Conservation (phyloP, 1,140 invertebrate genomes). For the Habropoda laboriosa region DNA sequence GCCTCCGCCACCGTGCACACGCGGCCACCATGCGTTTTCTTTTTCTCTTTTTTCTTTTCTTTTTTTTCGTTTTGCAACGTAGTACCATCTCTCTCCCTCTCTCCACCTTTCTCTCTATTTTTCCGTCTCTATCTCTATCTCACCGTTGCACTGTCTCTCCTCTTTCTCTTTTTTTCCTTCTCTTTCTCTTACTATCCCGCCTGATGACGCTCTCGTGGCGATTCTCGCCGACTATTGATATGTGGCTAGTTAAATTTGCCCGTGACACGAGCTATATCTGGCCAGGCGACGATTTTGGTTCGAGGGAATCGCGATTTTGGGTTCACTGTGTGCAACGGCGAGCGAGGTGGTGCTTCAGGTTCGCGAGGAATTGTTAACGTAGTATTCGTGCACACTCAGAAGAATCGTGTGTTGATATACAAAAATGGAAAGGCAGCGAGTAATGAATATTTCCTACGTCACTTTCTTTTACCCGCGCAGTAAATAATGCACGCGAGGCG, state of each 20-base stretch:
- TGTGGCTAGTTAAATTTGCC: conserved; percentile 61
- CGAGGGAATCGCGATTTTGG: not conserved
- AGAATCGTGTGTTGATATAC: not conserved
- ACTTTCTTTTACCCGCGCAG: not conserved
- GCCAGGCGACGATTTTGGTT: not conserved
- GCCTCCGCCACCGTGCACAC: conserved; percentile 2
- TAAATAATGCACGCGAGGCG: conserved; percentile 17
- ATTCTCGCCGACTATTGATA: conserved; percentile 61
- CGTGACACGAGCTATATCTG: conserved; percentile 41
- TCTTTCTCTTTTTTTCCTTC: not conserved
- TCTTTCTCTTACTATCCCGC: too few relatives aligned
- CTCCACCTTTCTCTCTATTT: not conserved
- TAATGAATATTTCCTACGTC: not conserved
- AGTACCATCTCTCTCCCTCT: too few relatives aligned
- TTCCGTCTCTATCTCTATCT: too few relatives aligned
- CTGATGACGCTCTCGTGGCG: conserved; percentile 52
- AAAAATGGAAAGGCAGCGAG: not conserved
- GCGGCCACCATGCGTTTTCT: conserved; percentile 21
- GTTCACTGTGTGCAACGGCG: not conserved
- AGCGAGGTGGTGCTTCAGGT: too few relatives aligned
- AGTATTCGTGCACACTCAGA: not conserved
- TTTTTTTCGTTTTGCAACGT: too few relatives aligned
- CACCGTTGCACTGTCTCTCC: not conserved
- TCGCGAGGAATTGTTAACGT: too few relatives aligned
- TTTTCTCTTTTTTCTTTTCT: too few relatives aligned